phyloP scores from a whole-genome alignment of 2,797 vertebrate genomes.

The Peromyscus attwateri region DNA sequence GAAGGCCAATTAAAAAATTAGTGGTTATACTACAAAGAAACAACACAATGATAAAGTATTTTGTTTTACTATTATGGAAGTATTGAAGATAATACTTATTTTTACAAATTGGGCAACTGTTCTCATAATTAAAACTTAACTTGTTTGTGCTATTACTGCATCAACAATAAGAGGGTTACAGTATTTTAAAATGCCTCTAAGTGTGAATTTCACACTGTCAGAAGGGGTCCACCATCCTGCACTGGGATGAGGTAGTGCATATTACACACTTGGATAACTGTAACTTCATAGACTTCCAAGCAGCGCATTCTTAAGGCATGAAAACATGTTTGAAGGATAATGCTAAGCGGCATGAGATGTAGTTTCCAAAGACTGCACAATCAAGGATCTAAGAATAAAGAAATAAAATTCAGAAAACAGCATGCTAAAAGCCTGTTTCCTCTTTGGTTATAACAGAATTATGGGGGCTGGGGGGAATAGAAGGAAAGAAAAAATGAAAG shows the following conservation, averaged over 20 bases:
- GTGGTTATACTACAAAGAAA: slow-evolving; percentile 48
- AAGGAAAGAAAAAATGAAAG: not conserved
- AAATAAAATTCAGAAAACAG: slow-evolving; percentile 73
- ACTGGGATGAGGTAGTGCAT: not conserved
- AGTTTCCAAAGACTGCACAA: slow-evolving; percentile 69
- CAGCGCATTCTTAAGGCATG: not conserved
- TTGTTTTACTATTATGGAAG: slow-evolving; percentile 41
- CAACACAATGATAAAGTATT: not conserved
- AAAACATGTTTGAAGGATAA: slow-evolving; percentile 36
- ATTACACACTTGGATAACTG: not conserved
- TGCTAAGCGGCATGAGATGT: slow-evolving; percentile 49
- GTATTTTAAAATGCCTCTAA: not conserved
- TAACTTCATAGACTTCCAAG: slow-evolving; percentile 62
- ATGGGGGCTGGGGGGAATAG: not conserved
- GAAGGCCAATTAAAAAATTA: slow-evolving; percentile 52
- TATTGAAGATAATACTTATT: not conserved
- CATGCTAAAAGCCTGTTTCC: not conserved
- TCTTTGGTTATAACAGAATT: slow-evolving; percentile 59
- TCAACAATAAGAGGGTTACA: not conserved
- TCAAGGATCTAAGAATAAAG: slow-evolving; percentile 62
- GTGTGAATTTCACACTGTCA: not conserved
- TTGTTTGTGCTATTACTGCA: not conserved
- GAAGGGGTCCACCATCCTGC: not conserved
- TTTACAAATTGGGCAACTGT: not conserved
- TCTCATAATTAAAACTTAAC: not conserved